Conservation (phyloP, 2,113 vertebrate genomes). For the Castor canadensis region DNA sequence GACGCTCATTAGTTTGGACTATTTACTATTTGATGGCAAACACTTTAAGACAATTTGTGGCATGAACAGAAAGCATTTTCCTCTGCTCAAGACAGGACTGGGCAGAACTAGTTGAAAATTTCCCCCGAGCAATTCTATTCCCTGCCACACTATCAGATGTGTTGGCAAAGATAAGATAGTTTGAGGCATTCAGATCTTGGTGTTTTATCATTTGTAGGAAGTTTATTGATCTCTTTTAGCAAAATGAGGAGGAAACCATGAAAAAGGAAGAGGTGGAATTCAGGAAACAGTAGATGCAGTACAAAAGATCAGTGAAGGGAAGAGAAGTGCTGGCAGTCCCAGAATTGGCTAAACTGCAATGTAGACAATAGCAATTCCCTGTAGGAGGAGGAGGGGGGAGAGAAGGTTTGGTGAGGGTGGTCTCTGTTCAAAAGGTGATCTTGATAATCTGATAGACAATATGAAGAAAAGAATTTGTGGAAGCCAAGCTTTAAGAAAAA, state of each 20-base stretch:
- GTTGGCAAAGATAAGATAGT: background rate
- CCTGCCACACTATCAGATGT: background rate
- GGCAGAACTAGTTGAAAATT: background rate
- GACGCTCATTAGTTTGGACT: background rate
- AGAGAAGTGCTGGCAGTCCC: background rate
- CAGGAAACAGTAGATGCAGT: background rate
- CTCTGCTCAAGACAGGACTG: background rate
- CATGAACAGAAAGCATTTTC: background rate
- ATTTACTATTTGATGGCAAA: background rate
- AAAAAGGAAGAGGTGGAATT: background rate
- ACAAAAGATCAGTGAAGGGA: background rate
- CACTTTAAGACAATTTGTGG: background rate
- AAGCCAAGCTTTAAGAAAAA: constrained; percentile 3
- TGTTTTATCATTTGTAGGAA: constrained; percentile 1
- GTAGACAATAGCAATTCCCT: background rate
- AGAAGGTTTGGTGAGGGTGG: background rate
- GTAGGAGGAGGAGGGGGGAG: background rate
- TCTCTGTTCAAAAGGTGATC: background rate
- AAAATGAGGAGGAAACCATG: background rate
- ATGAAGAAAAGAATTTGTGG: background rate
- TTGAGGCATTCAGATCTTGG: background rate
- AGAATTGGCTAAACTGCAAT: background rate
- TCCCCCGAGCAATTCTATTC: background rate
- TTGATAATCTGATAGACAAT: background rate
- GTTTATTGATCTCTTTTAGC: constrained; percentile 18